Evolutionary conservation across 2,797 vertebrate genomes (phyloP).

Genomic region (Psittacula derbiana): DNA sequence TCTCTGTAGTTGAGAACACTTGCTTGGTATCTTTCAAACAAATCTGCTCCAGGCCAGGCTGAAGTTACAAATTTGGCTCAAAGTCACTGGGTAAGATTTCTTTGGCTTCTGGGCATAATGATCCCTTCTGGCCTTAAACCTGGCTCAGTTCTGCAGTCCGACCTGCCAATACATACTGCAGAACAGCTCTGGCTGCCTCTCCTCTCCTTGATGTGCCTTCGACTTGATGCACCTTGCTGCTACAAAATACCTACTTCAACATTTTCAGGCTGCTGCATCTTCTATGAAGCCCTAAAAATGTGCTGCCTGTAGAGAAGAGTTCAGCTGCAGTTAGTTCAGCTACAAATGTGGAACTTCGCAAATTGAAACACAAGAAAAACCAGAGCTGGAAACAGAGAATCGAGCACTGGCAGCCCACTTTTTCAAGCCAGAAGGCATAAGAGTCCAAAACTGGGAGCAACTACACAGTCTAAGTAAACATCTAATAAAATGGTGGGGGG

Average conservation of each 20-base stretch:
- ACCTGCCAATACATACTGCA: background rate
- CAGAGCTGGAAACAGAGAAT: background rate
- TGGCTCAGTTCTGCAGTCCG: background rate
- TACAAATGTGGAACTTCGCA: background rate
- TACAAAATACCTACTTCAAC: background rate
- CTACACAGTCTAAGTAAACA: background rate
- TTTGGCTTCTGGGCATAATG: background rate
- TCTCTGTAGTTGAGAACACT: background rate
- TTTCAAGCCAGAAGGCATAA: background rate
- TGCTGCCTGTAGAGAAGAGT: background rate
- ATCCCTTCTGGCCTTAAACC: background rate
- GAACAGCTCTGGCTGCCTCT: background rate
- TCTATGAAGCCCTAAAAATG: background rate
- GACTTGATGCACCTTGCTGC: background rate
- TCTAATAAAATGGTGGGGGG: background rate
- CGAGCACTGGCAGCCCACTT: background rate
- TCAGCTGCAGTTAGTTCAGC: background rate
- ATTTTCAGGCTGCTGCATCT: background rate
- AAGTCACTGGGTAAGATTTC: background rate
- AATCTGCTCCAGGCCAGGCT: background rate
- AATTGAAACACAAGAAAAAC: background rate
- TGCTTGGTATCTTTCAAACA: background rate
- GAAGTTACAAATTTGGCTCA: background rate
- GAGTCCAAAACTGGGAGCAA: background rate
- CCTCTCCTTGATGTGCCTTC: accelerated